Evolutionary conservation across 2,797 vertebrate genomes (phyloP), one percentile per base, ranked within the genome.

Genomic region (Myripristis murdjan): DNA sequence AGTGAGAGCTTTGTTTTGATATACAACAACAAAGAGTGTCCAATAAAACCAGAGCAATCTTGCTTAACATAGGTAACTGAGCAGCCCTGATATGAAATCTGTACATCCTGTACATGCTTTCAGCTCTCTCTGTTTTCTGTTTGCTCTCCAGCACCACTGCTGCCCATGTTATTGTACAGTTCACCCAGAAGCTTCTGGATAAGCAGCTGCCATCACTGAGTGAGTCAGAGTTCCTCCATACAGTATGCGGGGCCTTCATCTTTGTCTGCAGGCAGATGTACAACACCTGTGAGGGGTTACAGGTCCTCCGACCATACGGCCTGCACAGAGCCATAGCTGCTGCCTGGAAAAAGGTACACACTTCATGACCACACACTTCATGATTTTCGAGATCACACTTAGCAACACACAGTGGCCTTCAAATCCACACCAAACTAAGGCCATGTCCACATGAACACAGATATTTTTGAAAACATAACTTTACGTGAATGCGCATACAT

Each of bases 231-330:
- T 28, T 84, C 47, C 84, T 92, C n/a, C 88, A 90, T 11, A 23
- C 86, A 1, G 73, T 97, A 64, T 97, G 96, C 79, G 96, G 96
- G 66, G 96, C 97, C 73, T 99, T 98, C 72, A 91, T 98, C 91
- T 97, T 97, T 52, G 93, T 98, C 7, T 99, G 98, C 74, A 92
- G 94, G 63, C 97, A 98, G 86, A 97, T 99, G 58, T 98, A 97
- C 87, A 94, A 95, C 89, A 98, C 96, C 33, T 98, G 96, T 28
- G 96, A 98, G 89, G 98, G 98, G 14, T 87, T 99, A 14, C 95
- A 97, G 79, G 84, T 94, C 24, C 84, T 98, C 41, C 88, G 91
- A 66, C 94, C 96, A 47, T 98, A 98, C 20, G 77, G 79, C 52
- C 90, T 99, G 46, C 97, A 98, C 80, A 91, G 90, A 65, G 95